A percentile compares a stretch with the other conserved stretches of the same genome.
Conservation (phyloP, 2,888 invertebrate species). For the Pristionchus fissidentatus region DNA sequence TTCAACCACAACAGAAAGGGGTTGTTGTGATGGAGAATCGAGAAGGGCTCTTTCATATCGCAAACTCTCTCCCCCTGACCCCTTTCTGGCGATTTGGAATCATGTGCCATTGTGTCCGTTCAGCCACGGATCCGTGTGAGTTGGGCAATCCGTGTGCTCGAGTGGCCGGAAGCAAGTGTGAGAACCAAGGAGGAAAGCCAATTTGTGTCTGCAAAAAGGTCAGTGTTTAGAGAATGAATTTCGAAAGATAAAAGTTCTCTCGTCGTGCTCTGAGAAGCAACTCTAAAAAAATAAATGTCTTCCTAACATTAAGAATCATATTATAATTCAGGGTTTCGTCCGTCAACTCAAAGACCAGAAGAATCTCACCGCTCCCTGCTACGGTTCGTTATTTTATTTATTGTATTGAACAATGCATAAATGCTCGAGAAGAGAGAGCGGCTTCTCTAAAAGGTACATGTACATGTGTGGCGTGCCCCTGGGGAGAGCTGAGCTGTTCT, state of each 20-base stretch:
- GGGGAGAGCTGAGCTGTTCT: neutral
- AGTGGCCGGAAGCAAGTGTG: slow-evolving; percentile 47
- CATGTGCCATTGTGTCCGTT: neutral
- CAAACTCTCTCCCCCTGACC: neutral
- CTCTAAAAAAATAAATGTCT: neutral
- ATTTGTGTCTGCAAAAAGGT: slow-evolving; percentile 36
- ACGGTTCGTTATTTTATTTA: neutral
- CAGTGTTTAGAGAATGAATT: neutral
- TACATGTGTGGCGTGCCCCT: neutral
- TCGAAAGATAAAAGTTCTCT: no score
- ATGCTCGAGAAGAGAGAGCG: no score
- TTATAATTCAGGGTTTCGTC: slow-evolving; percentile 42
- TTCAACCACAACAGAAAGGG: no score
- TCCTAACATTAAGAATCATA: neutral
- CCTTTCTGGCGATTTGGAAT: no score
- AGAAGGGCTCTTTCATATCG: neutral
- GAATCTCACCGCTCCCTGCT: slow-evolving; percentile 49
- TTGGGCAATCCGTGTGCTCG: slow-evolving; percentile 41
- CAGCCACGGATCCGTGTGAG: slow-evolving; percentile 38
- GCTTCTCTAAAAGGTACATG: neutral
- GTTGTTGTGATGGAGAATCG: neutral
- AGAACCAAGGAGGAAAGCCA: slow-evolving; percentile 48
- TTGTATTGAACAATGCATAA: neutral
- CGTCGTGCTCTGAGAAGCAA: no score
- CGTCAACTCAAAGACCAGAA: slow-evolving; percentile 48